These are phyloP conservation scores for Tupaia tana DNA, from an alignment of 2,113 vertebrate species.

Conservation along the genomic window DNA sequence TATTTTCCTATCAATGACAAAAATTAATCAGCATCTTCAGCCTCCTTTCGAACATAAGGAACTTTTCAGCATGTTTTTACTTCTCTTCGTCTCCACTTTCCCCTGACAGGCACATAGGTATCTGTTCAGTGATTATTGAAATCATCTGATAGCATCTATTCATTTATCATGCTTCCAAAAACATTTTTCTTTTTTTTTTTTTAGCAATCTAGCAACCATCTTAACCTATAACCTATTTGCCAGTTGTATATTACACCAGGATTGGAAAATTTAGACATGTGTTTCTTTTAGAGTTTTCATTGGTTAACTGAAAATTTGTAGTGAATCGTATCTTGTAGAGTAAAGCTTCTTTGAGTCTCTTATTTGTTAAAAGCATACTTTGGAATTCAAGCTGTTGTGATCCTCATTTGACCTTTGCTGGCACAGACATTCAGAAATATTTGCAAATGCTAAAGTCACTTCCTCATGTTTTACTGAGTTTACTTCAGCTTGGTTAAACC, in stretches of 20 bases:
- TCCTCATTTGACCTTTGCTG: constrained; percentile 75
- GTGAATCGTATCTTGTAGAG: background rate
- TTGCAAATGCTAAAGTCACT: constrained; percentile 69
- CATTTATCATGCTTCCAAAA: constrained; percentile 38
- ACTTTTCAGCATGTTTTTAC: constrained; percentile 32
- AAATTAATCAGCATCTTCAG: background rate
- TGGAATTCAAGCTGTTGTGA: constrained; percentile 47
- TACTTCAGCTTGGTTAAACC: constrained; percentile 70
- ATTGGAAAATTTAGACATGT: background rate
- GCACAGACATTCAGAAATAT: constrained; percentile 68
- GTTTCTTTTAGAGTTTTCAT: constrained; percentile 12
- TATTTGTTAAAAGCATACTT: constrained; percentile 55
- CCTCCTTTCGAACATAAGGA: constrained; percentile 25
- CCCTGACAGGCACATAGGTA: background rate
- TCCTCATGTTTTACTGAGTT: constrained; percentile 73
- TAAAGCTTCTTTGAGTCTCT: background rate
- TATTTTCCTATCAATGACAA: constrained; percentile 25
- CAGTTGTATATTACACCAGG: background rate
- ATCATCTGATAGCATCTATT: constrained; percentile 29
- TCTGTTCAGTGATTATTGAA: constrained; percentile 22
- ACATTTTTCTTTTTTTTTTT: background rate
- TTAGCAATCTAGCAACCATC: background rate
- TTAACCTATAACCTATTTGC: background rate
- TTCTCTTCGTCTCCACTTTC: background rate
- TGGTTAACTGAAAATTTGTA: background rate